Conservation (phyloP, 1,140 invertebrate genomes). For the Steinernema khuongi region DNA sequence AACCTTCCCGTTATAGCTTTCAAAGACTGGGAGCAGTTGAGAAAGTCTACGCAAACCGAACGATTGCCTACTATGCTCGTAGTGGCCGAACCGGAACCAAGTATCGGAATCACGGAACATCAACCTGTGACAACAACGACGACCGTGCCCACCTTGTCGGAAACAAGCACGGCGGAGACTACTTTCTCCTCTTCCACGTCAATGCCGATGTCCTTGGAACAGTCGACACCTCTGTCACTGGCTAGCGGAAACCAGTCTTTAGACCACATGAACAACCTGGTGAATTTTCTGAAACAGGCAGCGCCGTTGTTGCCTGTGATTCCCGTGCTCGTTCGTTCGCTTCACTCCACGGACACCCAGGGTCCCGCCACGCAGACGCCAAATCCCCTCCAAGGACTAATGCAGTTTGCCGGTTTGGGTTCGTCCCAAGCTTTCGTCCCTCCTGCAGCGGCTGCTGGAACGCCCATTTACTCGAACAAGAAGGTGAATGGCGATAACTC, state of each 20-base stretch:
- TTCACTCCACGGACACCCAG: slow-evolving; percentile 12
- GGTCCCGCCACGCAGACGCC: neutral
- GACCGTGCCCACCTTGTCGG: no score
- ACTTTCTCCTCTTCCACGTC: neutral
- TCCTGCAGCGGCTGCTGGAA: neutral
- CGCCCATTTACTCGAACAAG: neutral
- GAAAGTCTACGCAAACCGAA: neutral
- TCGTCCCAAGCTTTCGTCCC: neutral
- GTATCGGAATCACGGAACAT: neutral
- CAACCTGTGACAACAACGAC: neutral
- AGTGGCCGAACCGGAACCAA: neutral
- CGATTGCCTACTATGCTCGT: neutral
- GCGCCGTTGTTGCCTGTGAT: slow-evolving; percentile 35
- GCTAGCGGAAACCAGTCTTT: slow-evolving; percentile 3
- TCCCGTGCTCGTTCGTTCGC: slow-evolving; percentile 26
- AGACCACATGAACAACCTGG: slow-evolving; percentile 31
- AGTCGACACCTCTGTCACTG: neutral
- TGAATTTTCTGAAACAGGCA: slow-evolving; percentile 33
- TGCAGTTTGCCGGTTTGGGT: neutral
- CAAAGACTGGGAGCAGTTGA: neutral
- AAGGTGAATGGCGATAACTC: neutral
- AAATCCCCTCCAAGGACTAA: neutral
- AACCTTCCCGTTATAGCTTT: neutral
- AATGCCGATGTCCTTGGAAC: neutral
- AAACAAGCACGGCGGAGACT: neutral